These are phyloP conservation scores for Polypterus bichir DNA, from an alignment of 2,113 vertebrate genomes.

Conservation along the genomic window DNA sequence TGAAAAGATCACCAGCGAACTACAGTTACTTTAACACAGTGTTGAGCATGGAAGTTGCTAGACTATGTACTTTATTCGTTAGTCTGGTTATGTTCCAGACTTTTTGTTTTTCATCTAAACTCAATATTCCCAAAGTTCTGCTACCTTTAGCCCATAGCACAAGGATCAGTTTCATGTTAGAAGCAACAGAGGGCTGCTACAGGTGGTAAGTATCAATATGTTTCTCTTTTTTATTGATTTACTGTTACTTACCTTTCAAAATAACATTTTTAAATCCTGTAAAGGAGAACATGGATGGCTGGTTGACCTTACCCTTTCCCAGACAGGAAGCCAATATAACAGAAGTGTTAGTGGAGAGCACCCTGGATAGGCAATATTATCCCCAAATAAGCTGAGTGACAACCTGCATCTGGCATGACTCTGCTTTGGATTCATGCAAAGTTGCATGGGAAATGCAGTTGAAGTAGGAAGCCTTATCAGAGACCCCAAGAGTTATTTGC, in stretches of 20 bases:
- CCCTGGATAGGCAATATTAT: no score
- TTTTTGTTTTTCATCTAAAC: constrained; percentile 2
- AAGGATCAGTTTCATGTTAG: constrained; percentile 7
- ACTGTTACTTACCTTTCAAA: background rate
- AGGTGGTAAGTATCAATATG: constrained; percentile 7
- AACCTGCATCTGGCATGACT: no score
- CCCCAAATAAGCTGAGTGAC: no score
- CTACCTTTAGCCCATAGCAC: constrained; percentile 3
- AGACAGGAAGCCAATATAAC: no score
- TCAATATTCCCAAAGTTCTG: constrained; percentile 10
- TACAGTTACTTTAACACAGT: background rate
- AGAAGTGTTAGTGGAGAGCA: no score
- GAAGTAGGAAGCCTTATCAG: background rate
- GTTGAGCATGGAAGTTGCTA: background rate
- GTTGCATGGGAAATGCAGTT: no score
- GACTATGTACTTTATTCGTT: background rate
- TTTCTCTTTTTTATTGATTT: background rate
- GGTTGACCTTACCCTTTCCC: no score
- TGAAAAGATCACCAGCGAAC: background rate
- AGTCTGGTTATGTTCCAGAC: background rate
- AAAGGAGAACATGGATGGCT: no score
- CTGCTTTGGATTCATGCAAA: no score
- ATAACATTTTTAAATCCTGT: no score
- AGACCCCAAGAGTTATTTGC: background rate
- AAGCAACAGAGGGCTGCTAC: constrained; percentile 9